phyloP scores from a whole-genome alignment of 2,888 invertebrate species.

The Sminthurides aquaticus region DNA sequence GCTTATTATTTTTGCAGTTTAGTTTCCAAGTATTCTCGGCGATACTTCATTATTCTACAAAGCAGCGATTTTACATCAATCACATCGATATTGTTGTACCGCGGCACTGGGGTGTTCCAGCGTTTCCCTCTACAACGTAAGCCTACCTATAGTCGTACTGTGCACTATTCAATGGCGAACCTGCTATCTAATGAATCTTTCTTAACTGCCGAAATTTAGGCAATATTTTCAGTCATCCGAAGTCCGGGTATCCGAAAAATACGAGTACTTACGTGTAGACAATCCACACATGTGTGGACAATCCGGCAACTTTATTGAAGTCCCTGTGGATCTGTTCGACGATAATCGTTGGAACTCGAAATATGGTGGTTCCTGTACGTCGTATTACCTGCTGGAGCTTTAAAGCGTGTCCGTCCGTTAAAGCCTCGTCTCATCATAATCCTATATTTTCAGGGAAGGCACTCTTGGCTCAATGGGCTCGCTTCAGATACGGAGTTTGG shows the following conservation, averaged over 20 bases:
- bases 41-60: slow-evolving; percentile 24
- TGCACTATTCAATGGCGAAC: too few relatives aligned
- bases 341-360: background rate
- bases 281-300: slow-evolving; percentile 38
- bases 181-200: background rate
- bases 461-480: slow-evolving; percentile 31
- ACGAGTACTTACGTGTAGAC: slow-evolving; percentile 22
- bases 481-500: slow-evolving; percentile 33
- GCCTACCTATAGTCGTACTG: background rate
- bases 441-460: slow-evolving; percentile 29
- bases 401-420: too few relatives aligned
- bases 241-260: slow-evolving; percentile 25
- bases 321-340: slow-evolving; percentile 31
- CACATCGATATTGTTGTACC: slow-evolving; percentile 38
- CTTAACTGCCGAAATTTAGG: slow-evolving; percentile 15
- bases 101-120: slow-evolving; percentile 25
- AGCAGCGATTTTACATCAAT: slow-evolving; percentile 30
- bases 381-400: too few relatives aligned
- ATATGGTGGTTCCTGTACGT: slow-evolving; percentile 34
- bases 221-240: slow-evolving; percentile 28
- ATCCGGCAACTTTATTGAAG: slow-evolving; percentile 32
- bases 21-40: slow-evolving; percentile 23
- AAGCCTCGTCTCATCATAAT: too few relatives aligned
- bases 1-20: slow-evolving; percentile 20
- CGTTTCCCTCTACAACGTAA: slow-evolving; percentile 29